Evolutionary conservation across 92 coral and sea anemone genomes (phyloP).

Genomic region (Meandrina meandrites): DNA sequence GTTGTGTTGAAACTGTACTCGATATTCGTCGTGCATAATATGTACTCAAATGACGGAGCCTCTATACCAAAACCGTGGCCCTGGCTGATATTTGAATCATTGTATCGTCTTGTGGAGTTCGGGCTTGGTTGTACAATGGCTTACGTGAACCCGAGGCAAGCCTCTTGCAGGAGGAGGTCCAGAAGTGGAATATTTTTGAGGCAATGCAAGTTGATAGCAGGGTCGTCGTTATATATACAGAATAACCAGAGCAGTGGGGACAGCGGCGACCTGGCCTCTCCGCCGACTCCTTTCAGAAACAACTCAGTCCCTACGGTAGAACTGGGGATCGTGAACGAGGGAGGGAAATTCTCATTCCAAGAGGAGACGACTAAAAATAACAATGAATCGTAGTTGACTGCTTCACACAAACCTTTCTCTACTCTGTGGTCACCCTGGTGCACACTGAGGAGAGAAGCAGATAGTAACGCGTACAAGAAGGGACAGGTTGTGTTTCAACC

Average conservation of each 20-base stretch:
- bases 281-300: not conserved
- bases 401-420: not conserved
- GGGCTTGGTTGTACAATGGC: conserved; percentile 81
- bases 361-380: not conserved
- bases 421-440: not conserved
- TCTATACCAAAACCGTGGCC: conserved; percentile 69
- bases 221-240: conserved; percentile 22
- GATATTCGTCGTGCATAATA: conserved; percentile 43
- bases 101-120: conserved; percentile 72
- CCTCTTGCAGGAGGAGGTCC: not conserved
- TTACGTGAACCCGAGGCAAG: conserved; percentile 83
- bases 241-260: conserved; percentile 38
- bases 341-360: conserved; percentile 4
- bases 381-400: not conserved
- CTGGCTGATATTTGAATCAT: conserved; percentile 71
- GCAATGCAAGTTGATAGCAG: conserved; percentile 5
- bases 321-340: conserved; percentile 29
- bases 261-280: not conserved
- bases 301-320: not conserved
- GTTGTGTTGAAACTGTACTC: conserved; percentile 53
- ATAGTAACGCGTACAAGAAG: not conserved
- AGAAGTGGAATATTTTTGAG: not conserved
- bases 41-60: conserved; percentile 33
- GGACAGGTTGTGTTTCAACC: not conserved
- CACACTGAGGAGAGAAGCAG: not conserved